Percentiles rank a stretch among this genome's conserved stretches.
Evolutionary conservation across 2,888 invertebrate genomes (phyloP).

Genomic region (Tetranychus piercei): DNA sequence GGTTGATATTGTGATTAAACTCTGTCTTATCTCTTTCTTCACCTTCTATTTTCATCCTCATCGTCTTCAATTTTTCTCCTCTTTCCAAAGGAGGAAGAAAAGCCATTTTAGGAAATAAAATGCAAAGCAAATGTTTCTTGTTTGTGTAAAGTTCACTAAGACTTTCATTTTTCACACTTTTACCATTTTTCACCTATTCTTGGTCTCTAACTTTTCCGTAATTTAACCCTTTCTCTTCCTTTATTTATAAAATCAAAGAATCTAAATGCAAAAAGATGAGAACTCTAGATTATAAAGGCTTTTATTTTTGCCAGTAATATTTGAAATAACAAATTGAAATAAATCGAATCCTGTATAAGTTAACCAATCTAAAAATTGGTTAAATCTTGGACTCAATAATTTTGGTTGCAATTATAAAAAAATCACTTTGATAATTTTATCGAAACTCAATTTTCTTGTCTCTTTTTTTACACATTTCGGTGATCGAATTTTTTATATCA

Average conservation of each 20-base stretch:
- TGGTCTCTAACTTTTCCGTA: not conserved
- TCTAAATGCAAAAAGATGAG: not conserved
- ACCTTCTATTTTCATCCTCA: not conserved
- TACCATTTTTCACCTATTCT: not conserved
- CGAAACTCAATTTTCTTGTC: too few species aligned
- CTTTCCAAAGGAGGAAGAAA: not conserved
- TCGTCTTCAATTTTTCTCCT: not conserved
- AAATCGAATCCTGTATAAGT: not conserved
- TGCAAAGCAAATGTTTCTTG: not conserved
- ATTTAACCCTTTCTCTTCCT: conserved; percentile 4
- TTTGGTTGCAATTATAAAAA: not conserved
- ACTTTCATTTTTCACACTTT: not conserved
- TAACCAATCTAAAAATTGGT: not conserved
- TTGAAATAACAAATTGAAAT: not conserved
- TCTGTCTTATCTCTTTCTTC: not conserved
- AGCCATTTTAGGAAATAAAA: not conserved
- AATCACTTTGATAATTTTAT: too few species aligned
- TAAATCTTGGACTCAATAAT: not conserved
- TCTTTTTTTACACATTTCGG: too few species aligned
- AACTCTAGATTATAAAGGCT: not conserved
- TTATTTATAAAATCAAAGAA: not conserved
- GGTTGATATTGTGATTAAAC: not conserved
- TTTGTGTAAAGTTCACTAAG: not conserved
- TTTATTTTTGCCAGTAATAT: not conserved
- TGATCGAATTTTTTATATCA: not conserved